Base-by-base conservation (phyloP, 2,113 vertebrate species). In the Aegotheles bennettii region DNA sequence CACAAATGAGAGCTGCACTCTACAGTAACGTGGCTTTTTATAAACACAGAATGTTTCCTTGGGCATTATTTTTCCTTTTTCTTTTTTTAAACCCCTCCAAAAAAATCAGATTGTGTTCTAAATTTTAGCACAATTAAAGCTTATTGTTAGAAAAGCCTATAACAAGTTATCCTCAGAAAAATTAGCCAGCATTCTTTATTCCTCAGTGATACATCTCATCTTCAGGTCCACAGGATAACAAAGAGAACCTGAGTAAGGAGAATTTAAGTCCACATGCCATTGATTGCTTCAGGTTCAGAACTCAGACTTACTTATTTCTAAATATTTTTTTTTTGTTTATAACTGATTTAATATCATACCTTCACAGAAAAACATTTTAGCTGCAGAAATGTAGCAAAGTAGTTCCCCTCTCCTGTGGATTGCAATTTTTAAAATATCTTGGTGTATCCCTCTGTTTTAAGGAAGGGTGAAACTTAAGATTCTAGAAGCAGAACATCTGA, bases 71-170 rank as follows among this genome's bases (percentile, higher is more conserved):
- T 80, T 21, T 3, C 3, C 31, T 9, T 16, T 24, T 36, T 14
- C 4, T 10, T 35, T 73, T 57, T 31, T 20, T 0, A 19, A 6
- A 13, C 4, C 17, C 10, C 13, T 63, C n/a, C 15, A 20, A 87
- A 88, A 84, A 88, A 74, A 78, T 18, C 43, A 47, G 68, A 86
- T 13, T 90, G 35, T 79, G 33, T 90, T 96, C 73, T 87, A 84
- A 92, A 93, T 77, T 86, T 82, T 89, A 76, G 43, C 67, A 33
- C 20, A 7, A 26, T 95, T 90, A 69, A 88, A 90, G 38, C n/a
- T 61, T 71, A 4, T 61, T 92, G 33, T 89, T 95, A 90, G 81
- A 90, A 97, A 96, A 95, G 71, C 17, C 35, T 29, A 2, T 87
- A 89, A 42, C 29, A 96, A 95, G 77, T 24, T 69, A 45, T 53